Evolutionary conservation across 2,113 vertebrate species (phyloP).

Genomic region (Callipepla californica): DNA sequence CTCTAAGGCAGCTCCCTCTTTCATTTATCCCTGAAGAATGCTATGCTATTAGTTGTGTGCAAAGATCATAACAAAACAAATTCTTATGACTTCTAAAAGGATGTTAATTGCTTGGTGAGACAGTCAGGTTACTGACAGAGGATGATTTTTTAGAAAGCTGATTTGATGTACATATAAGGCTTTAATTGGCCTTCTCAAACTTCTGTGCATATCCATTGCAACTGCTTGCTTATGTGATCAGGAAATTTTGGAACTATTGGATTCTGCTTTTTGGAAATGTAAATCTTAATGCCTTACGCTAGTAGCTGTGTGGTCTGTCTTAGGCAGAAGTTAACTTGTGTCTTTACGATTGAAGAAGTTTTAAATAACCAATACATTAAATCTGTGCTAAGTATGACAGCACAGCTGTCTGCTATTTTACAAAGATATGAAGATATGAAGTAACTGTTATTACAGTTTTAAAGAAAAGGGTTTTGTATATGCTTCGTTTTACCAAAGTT

Average conservation of each 20-base stretch:
- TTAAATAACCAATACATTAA: neutral
- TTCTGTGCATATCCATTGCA: fast-evolving
- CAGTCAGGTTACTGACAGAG: neutral
- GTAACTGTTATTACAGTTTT: neutral
- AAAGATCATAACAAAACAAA: neutral
- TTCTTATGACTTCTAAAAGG: neutral
- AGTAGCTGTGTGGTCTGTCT: neutral
- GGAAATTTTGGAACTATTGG: neutral
- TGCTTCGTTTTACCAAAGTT: neutral
- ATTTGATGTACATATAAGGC: neutral
- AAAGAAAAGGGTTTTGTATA: neutral
- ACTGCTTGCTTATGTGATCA: neutral
- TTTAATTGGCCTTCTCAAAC: neutral
- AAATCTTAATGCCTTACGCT: neutral
- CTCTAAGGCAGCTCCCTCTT: neutral
- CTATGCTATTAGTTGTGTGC: neutral
- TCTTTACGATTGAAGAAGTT: neutral
- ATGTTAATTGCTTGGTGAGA: neutral
- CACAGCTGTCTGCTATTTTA: neutral
- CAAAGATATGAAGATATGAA: neutral
- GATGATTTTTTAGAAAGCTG: neutral
- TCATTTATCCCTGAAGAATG: neutral
- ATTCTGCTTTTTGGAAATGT: neutral
- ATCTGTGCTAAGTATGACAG: neutral
- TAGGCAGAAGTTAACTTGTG: neutral